A percentile compares a stretch with the other conserved stretches of the same genome.
Conservation (phyloP, 2,888 invertebrate genomes). For the Fragum fragum region DNA sequence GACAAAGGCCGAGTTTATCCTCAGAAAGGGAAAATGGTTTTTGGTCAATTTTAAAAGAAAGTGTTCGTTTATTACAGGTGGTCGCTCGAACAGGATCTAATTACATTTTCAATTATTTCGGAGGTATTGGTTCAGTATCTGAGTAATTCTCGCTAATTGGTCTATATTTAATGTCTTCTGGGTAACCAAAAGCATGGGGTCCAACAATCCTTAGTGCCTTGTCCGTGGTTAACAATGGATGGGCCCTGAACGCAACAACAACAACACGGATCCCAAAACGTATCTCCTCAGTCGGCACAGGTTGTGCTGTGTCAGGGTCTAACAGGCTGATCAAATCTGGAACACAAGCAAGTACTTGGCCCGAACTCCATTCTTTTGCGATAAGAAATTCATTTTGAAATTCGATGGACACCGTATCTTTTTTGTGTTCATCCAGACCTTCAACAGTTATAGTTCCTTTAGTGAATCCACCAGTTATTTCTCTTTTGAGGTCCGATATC, state of each 20-base stretch:
- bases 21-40: too few relatives aligned
- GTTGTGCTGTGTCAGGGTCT: slow-evolving; percentile 81
- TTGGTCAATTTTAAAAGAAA: too few relatives aligned
- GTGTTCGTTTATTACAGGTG: too few relatives aligned
- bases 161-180: slow-evolving; percentile 62
- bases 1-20: too few relatives aligned
- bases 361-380: slow-evolving; percentile 52
- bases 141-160: slow-evolving; percentile 58
- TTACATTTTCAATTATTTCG: slow-evolving; percentile 19
- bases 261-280: slow-evolving; percentile 82
- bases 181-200: slow-evolving; percentile 79
- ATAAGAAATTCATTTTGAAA: slow-evolving; percentile 85
- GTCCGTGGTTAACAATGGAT: slow-evolving; percentile 70
- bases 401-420: slow-evolving; percentile 69
- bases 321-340: slow-evolving; percentile 83
- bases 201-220: slow-evolving; percentile 78
- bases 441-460: slow-evolving; percentile 73
- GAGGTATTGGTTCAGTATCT: slow-evolving; percentile 53
- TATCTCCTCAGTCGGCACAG: slow-evolving; percentile 81
- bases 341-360: slow-evolving; percentile 71
- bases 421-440: slow-evolving; percentile 65
- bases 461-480: slow-evolving; percentile 81
- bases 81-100: too few relatives aligned
- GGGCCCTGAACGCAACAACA: slow-evolving; percentile 76
- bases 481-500: slow-evolving; percentile 76